Evolutionary conservation across 2,888 invertebrate species (phyloP), one percentile per base, ranked within the genome.

Genomic region (Sminthurinus aureus): DNA sequence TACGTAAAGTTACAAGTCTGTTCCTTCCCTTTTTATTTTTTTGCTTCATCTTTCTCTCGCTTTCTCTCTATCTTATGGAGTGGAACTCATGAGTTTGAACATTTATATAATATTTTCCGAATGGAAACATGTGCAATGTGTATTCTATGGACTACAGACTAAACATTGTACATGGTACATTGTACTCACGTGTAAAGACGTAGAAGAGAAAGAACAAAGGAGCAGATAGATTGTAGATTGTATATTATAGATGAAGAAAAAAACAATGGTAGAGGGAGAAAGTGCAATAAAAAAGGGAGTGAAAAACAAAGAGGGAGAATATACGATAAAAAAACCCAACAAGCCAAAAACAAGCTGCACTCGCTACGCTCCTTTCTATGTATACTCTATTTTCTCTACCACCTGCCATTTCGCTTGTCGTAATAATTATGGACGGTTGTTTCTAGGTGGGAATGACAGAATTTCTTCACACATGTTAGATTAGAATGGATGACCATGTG

Each of bases 401-500:
- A 38, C 38, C 38, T 38, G 38, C 38, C 38, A 38, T 38, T 38
- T 38, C 38, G 1, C 38, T 38, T 38, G 38, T 38, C 38, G 38
- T 79, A 6, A 51, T 58, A 80, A 80, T 80, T 80, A 80, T 80
- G 71, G 58, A 58, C 13, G 13, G 58, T 58, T 58, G 58, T 58
- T n/a, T 51, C 24, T 20, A 20, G 26, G 52, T 18, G 52, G n/a
- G 52, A 51, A 74, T 80, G n/a, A 80, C 22, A 73, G 24, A 24
- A 75, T 64, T n/a, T 73, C 81, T 38, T 75, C 50, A 75, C 51
- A 76, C 51, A 73, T 73, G 22, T 73, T 58, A 74, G 15, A 75
- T 74, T 74, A 74, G 81, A 81, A 64, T 64, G 74, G 74, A 81
- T 81, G 74, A 74, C 80, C 81, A 74, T 81, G 52, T 81, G 22